Evolutionary conservation across 1,140 invertebrate genomes (phyloP).

Genomic region (Uloborus diversus): DNA sequence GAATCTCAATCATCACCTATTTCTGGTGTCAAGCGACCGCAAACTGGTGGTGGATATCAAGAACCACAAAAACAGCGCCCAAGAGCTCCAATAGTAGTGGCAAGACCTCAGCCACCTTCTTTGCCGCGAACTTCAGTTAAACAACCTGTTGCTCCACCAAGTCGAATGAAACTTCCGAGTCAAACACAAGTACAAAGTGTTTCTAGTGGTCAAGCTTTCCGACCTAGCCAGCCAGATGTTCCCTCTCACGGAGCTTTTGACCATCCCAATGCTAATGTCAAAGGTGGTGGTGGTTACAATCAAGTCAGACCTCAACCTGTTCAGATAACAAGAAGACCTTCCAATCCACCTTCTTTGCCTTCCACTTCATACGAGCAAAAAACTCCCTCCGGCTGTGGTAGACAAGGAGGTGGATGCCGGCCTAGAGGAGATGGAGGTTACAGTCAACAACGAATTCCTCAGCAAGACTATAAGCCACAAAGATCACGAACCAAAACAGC

Average conservation of each 20-base stretch:
- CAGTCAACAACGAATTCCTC: not conserved
- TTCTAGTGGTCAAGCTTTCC: not conserved
- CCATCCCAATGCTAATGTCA: slow-evolving; percentile 48
- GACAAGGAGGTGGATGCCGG: not conserved
- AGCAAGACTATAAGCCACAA: slow-evolving; percentile 5
- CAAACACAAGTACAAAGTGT: slow-evolving; percentile 7
- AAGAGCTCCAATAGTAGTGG: slow-evolving; percentile 37
- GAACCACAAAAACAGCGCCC: slow-evolving; percentile 8
- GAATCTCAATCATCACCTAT: slow-evolving; percentile 24
- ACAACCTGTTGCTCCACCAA: not conserved
- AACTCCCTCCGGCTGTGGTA: not conserved
- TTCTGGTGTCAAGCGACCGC: slow-evolving; percentile 22
- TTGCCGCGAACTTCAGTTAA: slow-evolving; percentile 16
- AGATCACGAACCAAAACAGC: not conserved
- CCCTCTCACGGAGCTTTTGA: slow-evolving; percentile 23
- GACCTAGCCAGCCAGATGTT: slow-evolving; percentile 12
- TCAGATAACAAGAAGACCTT: not conserved
- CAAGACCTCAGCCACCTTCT: slow-evolving; percentile 35
- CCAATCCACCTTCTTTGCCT: slow-evolving; percentile 8
- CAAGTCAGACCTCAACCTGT: not conserved
- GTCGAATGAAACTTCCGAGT: slow-evolving; percentile 20
- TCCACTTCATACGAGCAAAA: slow-evolving; percentile 44
- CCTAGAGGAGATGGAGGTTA: not conserved
- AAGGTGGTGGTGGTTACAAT: slow-evolving; percentile 20
- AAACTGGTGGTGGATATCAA: not conserved